A percentile compares a stretch with the other conserved stretches of the same genome.
Conservation (phyloP, 2,888 invertebrate species). For the Machimus rusticus region DNA sequence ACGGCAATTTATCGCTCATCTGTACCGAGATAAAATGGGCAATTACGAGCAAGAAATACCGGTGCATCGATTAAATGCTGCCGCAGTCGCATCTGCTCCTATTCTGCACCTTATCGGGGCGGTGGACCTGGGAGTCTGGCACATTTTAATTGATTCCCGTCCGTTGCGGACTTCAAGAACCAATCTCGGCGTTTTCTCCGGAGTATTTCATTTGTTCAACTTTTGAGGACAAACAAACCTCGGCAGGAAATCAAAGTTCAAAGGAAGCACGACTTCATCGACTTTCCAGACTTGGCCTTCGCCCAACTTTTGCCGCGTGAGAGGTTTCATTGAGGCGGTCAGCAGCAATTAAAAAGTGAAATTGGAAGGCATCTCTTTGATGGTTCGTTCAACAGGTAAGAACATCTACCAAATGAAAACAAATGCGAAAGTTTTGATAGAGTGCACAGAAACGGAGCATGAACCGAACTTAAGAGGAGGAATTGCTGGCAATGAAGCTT, state of each 20-base stretch:
- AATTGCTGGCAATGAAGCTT: not conserved
- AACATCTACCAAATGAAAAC: not conserved
- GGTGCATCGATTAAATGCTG: not conserved
- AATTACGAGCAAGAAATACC: not conserved
- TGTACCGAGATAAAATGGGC: not conserved
- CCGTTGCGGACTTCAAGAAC: not conserved
- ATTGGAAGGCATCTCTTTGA: not conserved
- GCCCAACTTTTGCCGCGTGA: not conserved
- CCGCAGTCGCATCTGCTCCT: not conserved
- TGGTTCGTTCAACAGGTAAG: not conserved
- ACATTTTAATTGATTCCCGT: not conserved
- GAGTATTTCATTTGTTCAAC: not conserved
- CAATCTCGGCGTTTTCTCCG: not conserved
- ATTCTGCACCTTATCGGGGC: not conserved
- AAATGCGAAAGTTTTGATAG: not conserved
- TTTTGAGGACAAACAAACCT: not conserved
- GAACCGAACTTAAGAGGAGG: not conserved
- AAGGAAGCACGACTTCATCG: not conserved
- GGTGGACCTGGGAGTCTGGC: not conserved
- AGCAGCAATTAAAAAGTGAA: not conserved
- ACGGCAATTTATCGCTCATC: not conserved
- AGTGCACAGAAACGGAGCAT: not conserved
- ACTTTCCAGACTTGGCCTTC: not conserved
- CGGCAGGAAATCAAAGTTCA: not conserved
- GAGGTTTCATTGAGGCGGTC: not conserved